Percentiles rank a stretch among this genome's conserved stretches.
These are phyloP conservation scores for Penaeus vannamei DNA, from an alignment of 1,140 invertebrate genomes.

Conservation along the genomic window DNA sequence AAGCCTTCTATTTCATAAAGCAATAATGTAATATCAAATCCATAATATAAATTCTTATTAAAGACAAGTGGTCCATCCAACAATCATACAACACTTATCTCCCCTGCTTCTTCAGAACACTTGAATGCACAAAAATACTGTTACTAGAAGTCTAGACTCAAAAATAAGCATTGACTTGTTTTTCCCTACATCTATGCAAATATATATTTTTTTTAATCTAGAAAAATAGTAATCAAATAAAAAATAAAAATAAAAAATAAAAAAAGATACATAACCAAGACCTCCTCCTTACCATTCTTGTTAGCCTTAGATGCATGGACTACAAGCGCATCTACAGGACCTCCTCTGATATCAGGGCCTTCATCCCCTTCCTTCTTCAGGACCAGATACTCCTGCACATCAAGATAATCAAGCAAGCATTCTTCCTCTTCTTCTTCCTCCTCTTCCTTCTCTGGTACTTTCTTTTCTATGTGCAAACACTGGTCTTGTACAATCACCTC, in stretches of 20 bases:
- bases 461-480: constrained; percentile 38
- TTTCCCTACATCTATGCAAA: too few species aligned
- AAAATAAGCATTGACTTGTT: constrained; percentile 37
- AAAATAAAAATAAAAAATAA: constrained; percentile 47
- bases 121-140: constrained; percentile 10
- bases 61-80: neutral
- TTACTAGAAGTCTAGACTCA: constrained; percentile 67
- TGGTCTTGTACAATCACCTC: constrained; percentile 54
- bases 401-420: constrained; percentile 82
- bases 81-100: too few species aligned
- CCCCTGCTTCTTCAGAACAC: constrained; percentile 33
- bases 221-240: neutral
- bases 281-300: constrained; percentile 80
- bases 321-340: constrained; percentile 90
- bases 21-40: too few species aligned
- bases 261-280: constrained; percentile 62
- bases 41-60: neutral
- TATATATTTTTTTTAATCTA: too few species aligned
- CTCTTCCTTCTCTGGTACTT: constrained; percentile 9
- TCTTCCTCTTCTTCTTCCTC: constrained; percentile 68
- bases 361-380: constrained; percentile 85
- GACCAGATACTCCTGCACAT: constrained; percentile 84
- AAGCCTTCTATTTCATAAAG: too few species aligned
- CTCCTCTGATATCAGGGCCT: constrained; percentile 90
- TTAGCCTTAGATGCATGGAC: constrained; percentile 93